These are phyloP conservation scores for Shargacucullia verbasci DNA, from an alignment of 2,888 invertebrate genomes.

Conservation along the genomic window DNA sequence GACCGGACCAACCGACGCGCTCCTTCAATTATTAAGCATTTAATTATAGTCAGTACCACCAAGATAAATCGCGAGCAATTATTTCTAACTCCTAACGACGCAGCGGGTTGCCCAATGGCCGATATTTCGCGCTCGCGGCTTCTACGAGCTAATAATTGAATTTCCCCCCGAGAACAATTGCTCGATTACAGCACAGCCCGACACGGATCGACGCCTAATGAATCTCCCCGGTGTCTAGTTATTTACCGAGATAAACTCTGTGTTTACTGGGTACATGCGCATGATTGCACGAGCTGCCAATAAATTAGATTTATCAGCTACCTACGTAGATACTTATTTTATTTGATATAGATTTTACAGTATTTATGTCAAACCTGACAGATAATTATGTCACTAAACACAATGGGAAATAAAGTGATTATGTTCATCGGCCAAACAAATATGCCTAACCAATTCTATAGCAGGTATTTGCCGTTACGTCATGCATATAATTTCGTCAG, in stretches of 20 bases:
- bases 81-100: slow-evolving; percentile 82
- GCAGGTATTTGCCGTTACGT: slow-evolving; percentile 11
- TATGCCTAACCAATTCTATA: background rate
- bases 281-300: slow-evolving; percentile 87
- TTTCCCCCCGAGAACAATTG: slow-evolving; percentile 87
- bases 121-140: slow-evolving; percentile 76
- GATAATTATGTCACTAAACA: slow-evolving; percentile 9
- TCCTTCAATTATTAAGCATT: slow-evolving; percentile 85
- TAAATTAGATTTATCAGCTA: slow-evolving; percentile 84
- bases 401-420: background rate
- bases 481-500: slow-evolving; percentile 16
- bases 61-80: slow-evolving; percentile 83
- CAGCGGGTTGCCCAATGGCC: slow-evolving; percentile 79
- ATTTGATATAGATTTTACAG: slow-evolving; percentile 47
- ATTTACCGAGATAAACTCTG: slow-evolving; percentile 87
- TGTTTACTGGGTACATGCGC: slow-evolving; percentile 86
- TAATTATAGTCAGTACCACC: slow-evolving; percentile 79
- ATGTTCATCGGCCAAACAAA: background rate
- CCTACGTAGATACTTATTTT: slow-evolving; percentile 58
- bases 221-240: slow-evolving; percentile 87
- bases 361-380: slow-evolving; percentile 20
- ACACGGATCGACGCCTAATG: slow-evolving; percentile 88
- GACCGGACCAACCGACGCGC: slow-evolving; percentile 68
- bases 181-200: slow-evolving; percentile 84
- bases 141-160: slow-evolving; percentile 83